Evolutionary conservation across 2,888 invertebrate genomes (phyloP).

Genomic region (Taphrorychus bicolor): DNA sequence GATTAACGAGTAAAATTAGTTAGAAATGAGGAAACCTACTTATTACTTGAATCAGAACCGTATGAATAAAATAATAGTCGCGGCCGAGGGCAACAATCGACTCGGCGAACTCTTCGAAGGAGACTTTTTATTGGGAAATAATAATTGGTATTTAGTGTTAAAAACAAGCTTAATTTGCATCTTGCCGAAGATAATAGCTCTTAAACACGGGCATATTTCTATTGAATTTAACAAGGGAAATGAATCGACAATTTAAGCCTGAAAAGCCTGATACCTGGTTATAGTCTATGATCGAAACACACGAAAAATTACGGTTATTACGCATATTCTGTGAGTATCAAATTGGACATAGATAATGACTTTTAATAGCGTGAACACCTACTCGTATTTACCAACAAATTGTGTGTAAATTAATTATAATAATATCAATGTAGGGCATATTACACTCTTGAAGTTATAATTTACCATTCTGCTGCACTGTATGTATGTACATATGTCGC

Average conservation of each 20-base stretch:
- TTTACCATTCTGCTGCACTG: too few species aligned
- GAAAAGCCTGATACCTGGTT: not conserved
- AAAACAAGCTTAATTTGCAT: not conserved
- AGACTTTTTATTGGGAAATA: conserved; percentile 5
- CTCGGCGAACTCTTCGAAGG: conserved; percentile 8
- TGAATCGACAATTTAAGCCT: not conserved
- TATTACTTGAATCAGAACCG: conserved; percentile 38
- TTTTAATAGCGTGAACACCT: not conserved
- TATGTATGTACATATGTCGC: too few species aligned
- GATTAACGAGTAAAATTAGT: not conserved
- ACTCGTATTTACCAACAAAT: not conserved
- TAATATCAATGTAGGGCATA: not conserved
- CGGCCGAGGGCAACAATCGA: conserved; percentile 22
- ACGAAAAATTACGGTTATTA: not conserved
- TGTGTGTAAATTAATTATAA: not conserved
- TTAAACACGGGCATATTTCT: not conserved
- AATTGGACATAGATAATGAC: not conserved
- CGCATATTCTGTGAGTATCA: not conserved
- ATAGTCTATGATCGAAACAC: not conserved
- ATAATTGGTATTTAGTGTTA: not conserved
- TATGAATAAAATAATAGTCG: conserved; percentile 29
- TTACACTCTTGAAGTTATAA: too few species aligned
- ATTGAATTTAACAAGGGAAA: not conserved
- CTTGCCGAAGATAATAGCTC: not conserved
- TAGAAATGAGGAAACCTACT: conserved; percentile 33